Evolutionary conservation across 53 echinoderm and acorn worm species (phyloP), one percentile per base, ranked within the genome.

Genomic region (Patiria pectinifera): DNA sequence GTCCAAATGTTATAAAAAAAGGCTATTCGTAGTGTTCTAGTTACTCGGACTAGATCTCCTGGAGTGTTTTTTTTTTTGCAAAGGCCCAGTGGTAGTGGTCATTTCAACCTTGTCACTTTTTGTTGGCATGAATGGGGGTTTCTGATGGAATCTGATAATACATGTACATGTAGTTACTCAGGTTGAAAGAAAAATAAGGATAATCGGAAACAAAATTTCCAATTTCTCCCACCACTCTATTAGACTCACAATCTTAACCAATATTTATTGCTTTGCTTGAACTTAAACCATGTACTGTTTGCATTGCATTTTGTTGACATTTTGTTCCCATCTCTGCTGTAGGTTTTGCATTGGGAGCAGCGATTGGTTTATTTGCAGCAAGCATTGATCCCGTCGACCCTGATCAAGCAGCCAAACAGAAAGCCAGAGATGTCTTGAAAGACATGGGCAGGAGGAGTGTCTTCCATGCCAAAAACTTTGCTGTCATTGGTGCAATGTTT

Each of bases 401-500:
- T 15, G 99, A 99, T 47, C 85, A 86, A 45, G 94, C 94, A 25
- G 99, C 97, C 75, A 99, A 99, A 82, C 96, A 96, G 93, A 94
- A 91, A 71, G 99, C 99, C 23, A 92, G 95, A 86, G 99, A 99
- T 86, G 96, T 99, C 49, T 71, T 99, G 2, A 99, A 96, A 79
- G 99, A 99, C 66, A 99, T 99, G 99, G 99, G 99, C 77, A 96
- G 92, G 91, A 95, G 95, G 84, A 97, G 99, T 83, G 94, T 95
- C 45, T 99, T 99, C 79, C 99, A 99, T 79, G 99, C 99, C 46
- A 99, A 97, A 86, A 97, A 99, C 91, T 99, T 99, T 95, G 99
- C 99, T 86, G 71, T 99, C 45, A 99, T 99, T 84, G 99, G 99
- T 47, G 99, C 99, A n/a, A 96, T 99, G 97, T 99, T 99, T 97